A percentile compares a stretch with the other conserved stretches of the same genome.
Evolutionary conservation across 1,140 invertebrate species (phyloP).

Genomic region (Apis dorsata): DNA sequence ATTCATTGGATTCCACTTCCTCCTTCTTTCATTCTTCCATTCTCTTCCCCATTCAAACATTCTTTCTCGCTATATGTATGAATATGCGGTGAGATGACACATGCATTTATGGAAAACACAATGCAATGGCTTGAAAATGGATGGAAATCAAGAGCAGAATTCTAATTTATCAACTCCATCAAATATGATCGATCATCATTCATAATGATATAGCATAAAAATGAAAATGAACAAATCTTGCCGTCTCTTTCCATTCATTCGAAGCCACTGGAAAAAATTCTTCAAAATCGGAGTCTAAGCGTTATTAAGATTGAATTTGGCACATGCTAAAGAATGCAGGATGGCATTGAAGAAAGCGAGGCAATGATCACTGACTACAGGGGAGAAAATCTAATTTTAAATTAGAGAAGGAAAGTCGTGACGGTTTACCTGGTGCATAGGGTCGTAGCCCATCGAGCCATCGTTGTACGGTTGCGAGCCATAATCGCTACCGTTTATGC

Average conservation of each 20-base stretch:
- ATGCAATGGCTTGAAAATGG: constrained; percentile 61
- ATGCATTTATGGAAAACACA: constrained; percentile 64
- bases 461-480: constrained; percentile 90
- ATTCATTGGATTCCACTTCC: neutral
- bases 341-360: constrained; percentile 49
- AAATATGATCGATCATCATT: neutral
- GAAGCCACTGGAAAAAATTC: neutral
- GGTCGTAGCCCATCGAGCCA: constrained; percentile 92
- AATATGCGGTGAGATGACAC: constrained; percentile 67
- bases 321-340: constrained; percentile 39
- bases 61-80: constrained; percentile 54
- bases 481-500: constrained; percentile 91
- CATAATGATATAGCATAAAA: neutral
- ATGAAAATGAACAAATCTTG: neutral
- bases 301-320: constrained; percentile 12
- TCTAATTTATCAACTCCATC: neutral
- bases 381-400: neutral
- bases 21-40: neutral
- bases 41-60: constrained; percentile 26
- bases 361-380: constrained; percentile 35
- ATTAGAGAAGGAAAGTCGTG: neutral
- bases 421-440: constrained; percentile 87
- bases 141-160: constrained; percentile 49
- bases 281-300: neutral
- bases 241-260: constrained; percentile 33